phyloP scores from a whole-genome alignment of 2,888 invertebrate genomes.

The Caenorhabditis sp. region DNA sequence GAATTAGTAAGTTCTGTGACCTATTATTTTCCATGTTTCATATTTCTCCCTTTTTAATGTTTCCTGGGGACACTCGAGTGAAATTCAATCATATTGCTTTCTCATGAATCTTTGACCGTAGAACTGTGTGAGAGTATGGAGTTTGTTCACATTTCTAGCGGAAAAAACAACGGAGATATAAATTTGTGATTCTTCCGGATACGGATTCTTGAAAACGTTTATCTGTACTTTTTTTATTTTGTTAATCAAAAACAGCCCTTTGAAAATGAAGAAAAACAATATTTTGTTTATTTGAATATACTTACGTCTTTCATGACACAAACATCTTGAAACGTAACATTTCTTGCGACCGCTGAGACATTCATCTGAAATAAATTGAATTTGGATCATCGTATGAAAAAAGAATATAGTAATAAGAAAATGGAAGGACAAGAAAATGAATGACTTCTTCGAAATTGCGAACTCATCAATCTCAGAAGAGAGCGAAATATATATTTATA shows the following conservation, averaged over 20 bases:
- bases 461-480: not conserved
- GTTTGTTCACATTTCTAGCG: no score
- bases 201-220: no score
- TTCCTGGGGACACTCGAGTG: not conserved
- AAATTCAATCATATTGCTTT: not conserved
- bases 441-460: not conserved
- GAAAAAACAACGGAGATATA: no score
- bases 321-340: not conserved
- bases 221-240: no score
- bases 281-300: not conserved
- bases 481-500: not conserved
- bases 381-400: not conserved
- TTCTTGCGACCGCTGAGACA: not conserved
- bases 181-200: no score
- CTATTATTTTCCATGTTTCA: no score
- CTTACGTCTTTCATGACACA: not conserved
- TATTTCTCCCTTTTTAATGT: no score
- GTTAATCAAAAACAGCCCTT: no score
- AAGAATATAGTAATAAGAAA: not conserved
- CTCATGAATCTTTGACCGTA: not conserved
- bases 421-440: not conserved
- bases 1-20: no score
- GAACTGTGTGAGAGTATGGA: no score
- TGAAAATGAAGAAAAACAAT: not conserved
- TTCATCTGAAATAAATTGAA: not conserved